A percentile compares a stretch with the other conserved stretches of the same genome.
Conservation (phyloP, 2,113 vertebrate genomes). For the Sceloporus undulatus region DNA sequence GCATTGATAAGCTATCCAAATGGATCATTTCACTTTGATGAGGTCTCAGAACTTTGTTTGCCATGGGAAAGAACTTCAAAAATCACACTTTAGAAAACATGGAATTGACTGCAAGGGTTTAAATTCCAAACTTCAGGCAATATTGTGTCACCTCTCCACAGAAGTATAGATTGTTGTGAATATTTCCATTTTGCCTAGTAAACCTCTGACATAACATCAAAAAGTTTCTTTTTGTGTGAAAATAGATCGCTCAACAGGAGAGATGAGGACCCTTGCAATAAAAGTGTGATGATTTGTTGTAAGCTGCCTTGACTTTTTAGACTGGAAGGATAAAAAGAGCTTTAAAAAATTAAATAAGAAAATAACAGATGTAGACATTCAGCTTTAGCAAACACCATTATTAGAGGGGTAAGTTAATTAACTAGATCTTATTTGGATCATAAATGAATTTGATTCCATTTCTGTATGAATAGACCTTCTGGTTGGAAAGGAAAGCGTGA, state of each 20-base stretch:
- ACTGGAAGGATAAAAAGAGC: background rate
- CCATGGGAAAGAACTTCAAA: slow-evolving; percentile 15
- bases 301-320: background rate
- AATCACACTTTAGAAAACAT: slow-evolving; percentile 12
- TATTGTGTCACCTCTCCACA: slow-evolving; percentile 44
- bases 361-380: background rate
- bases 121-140: slow-evolving; percentile 28
- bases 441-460: background rate
- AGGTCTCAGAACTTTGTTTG: slow-evolving; percentile 46
- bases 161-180: slow-evolving; percentile 5
- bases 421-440: background rate
- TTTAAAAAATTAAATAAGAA: too few relatives aligned
- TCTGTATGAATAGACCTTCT: background rate
- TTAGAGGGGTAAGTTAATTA: background rate
- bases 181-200: slow-evolving; percentile 39
- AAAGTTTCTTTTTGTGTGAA: slow-evolving; percentile 35
- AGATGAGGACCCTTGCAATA: background rate
- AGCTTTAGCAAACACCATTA: rapidly evolving
- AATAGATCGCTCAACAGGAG: slow-evolving; percentile 9
- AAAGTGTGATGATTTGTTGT: slow-evolving; percentile 11
- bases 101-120: slow-evolving; percentile 36
- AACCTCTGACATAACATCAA: slow-evolving; percentile 26
- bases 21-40: slow-evolving; percentile 29
- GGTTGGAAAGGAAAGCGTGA: background rate
- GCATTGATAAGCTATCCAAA: slow-evolving; percentile 14